Conservation (phyloP, 2,888 invertebrate genomes). For the Drosophila kanekoi region DNA sequence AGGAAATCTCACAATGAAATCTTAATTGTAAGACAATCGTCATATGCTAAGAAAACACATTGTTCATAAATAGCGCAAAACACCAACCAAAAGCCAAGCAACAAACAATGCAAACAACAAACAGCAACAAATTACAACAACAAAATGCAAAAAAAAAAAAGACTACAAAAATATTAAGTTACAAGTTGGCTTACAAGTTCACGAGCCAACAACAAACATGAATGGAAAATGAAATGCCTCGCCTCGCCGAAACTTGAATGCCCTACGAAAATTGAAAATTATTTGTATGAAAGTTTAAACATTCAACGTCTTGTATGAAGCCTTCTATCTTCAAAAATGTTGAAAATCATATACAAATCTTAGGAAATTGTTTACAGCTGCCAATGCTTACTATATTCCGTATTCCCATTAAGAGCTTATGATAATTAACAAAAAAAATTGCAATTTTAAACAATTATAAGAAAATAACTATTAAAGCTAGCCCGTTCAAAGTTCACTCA, state of each 20-base stretch:
- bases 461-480: neutral
- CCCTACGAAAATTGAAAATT: constrained; percentile 12
- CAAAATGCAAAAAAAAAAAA: constrained; percentile 32
- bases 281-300: too few relatives aligned
- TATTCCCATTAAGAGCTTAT: neutral
- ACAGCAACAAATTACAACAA: constrained; percentile 21
- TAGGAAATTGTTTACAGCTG: neutral
- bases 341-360: too few relatives aligned
- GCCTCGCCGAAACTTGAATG: constrained; percentile 24
- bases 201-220: constrained; percentile 56
- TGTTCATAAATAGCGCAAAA: constrained; percentile 70
- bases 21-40: constrained; percentile 75
- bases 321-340: too few relatives aligned
- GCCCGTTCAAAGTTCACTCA: neutral
- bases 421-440: constrained; percentile 1
- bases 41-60: constrained; percentile 38
- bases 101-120: constrained; percentile 53
- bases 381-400: neutral
- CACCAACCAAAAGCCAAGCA: constrained; percentile 31
- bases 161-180: constrained; percentile 56
- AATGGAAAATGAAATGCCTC: constrained; percentile 25
- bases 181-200: constrained; percentile 73
- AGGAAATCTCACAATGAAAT: constrained; percentile 74
- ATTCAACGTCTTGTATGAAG: too few relatives aligned
- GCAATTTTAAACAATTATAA: neutral